Conservation (phyloP, 2,113 vertebrate genomes). For the Alces alces region DNA sequence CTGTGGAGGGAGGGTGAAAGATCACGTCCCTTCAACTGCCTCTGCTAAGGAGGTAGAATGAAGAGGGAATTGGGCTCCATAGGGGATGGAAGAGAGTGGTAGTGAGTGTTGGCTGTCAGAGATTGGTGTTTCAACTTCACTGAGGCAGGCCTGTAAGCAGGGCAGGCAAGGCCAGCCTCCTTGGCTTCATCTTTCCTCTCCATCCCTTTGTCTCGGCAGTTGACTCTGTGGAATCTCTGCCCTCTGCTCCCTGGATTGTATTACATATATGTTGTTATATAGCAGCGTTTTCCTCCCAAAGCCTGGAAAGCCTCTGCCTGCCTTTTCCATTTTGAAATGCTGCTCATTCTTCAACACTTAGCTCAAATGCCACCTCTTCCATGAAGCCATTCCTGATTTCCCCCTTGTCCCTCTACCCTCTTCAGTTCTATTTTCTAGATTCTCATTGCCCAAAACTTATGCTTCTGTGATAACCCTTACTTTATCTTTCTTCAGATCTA, state of each 20-base stretch:
- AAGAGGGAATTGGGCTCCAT: neutral
- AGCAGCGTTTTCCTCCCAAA: neutral
- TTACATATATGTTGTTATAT: neutral
- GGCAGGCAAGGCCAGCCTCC: neutral
- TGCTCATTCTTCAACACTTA: neutral
- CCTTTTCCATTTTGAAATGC: neutral
- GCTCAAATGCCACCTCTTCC: neutral
- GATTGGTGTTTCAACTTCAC: neutral
- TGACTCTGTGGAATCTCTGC: neutral
- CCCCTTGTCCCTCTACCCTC: neutral
- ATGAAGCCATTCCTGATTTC: neutral
- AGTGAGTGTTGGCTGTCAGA: neutral
- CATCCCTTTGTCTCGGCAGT: neutral
- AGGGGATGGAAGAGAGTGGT: neutral
- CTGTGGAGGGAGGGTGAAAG: neutral
- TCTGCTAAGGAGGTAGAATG: neutral
- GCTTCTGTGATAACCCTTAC: neutral
- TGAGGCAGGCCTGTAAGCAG: neutral
- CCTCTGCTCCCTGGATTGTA: neutral
- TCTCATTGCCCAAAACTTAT: neutral
- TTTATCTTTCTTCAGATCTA: neutral
- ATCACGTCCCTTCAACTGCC: neutral
- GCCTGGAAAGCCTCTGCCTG: neutral
- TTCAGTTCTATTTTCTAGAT: neutral
- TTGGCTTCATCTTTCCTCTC: neutral